phyloP scores from a whole-genome alignment of 2,888 invertebrate genomes.

The Philaethria dido region DNA sequence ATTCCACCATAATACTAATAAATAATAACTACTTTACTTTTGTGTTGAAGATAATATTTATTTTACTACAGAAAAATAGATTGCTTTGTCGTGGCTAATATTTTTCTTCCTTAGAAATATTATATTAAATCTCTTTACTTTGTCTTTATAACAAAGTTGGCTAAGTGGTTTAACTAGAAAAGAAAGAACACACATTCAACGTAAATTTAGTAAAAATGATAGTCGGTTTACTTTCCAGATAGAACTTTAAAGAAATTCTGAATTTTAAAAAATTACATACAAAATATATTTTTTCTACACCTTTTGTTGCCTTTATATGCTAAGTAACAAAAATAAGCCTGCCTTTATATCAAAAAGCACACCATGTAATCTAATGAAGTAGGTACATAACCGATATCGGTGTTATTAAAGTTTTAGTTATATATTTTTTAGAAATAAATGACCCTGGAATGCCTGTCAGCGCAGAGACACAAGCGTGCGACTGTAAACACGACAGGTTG shows the following conservation, averaged over 20 bases:
- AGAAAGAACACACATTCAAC: constrained; percentile 32
- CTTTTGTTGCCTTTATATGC: not conserved
- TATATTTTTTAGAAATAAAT: too few relatives aligned
- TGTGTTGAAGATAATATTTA: not conserved
- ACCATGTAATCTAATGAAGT: too few relatives aligned
- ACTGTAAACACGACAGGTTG: too few relatives aligned
- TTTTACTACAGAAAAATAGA: not conserved
- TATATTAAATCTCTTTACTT: constrained; percentile 15
- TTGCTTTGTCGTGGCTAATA: not conserved
- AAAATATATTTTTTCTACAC: constrained; percentile 5
- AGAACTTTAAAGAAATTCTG: constrained; percentile 22
- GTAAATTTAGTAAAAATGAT: constrained; percentile 31
- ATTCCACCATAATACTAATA: not conserved
- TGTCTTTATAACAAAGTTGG: constrained; percentile 17
- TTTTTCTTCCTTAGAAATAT: constrained; percentile 1
- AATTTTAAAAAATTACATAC: constrained; percentile 16
- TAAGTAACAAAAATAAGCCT: too few relatives aligned
- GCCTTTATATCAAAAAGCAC: too few relatives aligned
- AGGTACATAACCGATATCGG: too few relatives aligned
- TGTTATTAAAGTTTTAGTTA: too few relatives aligned
- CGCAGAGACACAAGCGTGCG: too few relatives aligned
- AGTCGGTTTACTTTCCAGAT: constrained; percentile 23
- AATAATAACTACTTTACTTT: not conserved
- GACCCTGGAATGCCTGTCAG: too few relatives aligned
- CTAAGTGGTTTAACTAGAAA: constrained; percentile 33